Evolutionary conservation across 2,113 vertebrate genomes (phyloP), one percentile per base, ranked within the genome.

Genomic region (Oncorhynchus nerka): DNA sequence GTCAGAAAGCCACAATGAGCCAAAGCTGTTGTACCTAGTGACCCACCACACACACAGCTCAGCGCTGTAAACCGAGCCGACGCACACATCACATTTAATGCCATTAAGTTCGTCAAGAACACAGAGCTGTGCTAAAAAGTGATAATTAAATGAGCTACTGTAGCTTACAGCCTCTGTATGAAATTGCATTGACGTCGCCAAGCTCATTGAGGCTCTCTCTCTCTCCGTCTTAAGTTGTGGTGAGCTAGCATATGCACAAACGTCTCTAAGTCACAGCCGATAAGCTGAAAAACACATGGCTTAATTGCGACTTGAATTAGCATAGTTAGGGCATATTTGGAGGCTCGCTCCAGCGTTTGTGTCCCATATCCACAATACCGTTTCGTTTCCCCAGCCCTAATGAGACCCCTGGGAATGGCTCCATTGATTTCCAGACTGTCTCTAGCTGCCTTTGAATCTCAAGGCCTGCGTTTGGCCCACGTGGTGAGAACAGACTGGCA

Each of bases 371-470:
- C 73, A 81, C 78, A 71, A 78, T 45, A 61, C 67, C 19, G 72
- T 75, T 71, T 22, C 26, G n/a, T 24, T 12, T 22, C 62, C 71
- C 81, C 79, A 75, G 75, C 76, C 80, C 16, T 92, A 91, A 92
- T 90, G 89, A 92, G 90, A 82, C 91, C 84, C 85, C 62, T 81
- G 90, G 89, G 92, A 91, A 87, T 65, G 49, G 45, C 78, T 75
- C 81, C 82, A 81, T 78, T 79, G 69, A 75, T 85, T 85, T 71
- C 83, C 82, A 75, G 77, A 84, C 71, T 5, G 66, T 87, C 87
- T 85, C 80, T 86, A 81, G 79, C 81, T 55, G 57, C 73, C 68
- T 84, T 86, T 89, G 79, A 86, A 87, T 72, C 70, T 68, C 72
- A 72, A 74, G 51, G 73, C 30, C 65, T 78, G 39, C 64, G 51